Evolutionary conservation across 1,140 invertebrate genomes (phyloP).

Genomic region (Hetaerina americana): DNA sequence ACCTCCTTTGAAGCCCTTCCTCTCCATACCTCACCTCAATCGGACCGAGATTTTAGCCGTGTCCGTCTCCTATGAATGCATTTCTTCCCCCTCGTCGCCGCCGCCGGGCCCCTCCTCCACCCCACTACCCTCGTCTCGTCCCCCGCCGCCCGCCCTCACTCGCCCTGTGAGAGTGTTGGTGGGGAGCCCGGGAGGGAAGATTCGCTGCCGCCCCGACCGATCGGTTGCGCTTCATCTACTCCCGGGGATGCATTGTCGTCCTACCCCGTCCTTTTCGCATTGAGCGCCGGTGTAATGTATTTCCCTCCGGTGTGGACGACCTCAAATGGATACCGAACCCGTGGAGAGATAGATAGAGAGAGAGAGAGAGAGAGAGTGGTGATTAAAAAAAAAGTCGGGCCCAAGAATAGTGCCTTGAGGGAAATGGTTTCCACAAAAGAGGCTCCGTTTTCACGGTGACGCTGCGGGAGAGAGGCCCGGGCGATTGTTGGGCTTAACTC

Average conservation of each 20-base stretch:
- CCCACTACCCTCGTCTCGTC: neutral
- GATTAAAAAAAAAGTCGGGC: slow-evolving; percentile 1
- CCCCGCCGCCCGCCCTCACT: neutral
- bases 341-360: neutral
- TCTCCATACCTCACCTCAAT: too few relatives aligned
- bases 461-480: neutral
- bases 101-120: neutral
- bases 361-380: neutral
- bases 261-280: neutral
- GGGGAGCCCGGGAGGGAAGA: too few relatives aligned
- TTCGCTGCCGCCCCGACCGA: neutral
- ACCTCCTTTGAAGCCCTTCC: too few relatives aligned
- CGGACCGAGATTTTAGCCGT: too few relatives aligned
- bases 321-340: neutral
- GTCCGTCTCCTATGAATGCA: neutral
- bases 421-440: neutral
- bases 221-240: neutral
- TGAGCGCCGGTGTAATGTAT: neutral
- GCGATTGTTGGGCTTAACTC: neutral
- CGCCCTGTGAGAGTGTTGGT: neutral
- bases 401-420: too few relatives aligned
- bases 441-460: neutral
- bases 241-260: too few relatives aligned
- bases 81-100: neutral
- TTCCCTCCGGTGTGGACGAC: neutral